Percentiles rank a stretch among this genome's conserved stretches.
These are phyloP conservation scores for Cygnus olor DNA, from an alignment of 2,797 vertebrate genomes.

Conservation along the genomic window DNA sequence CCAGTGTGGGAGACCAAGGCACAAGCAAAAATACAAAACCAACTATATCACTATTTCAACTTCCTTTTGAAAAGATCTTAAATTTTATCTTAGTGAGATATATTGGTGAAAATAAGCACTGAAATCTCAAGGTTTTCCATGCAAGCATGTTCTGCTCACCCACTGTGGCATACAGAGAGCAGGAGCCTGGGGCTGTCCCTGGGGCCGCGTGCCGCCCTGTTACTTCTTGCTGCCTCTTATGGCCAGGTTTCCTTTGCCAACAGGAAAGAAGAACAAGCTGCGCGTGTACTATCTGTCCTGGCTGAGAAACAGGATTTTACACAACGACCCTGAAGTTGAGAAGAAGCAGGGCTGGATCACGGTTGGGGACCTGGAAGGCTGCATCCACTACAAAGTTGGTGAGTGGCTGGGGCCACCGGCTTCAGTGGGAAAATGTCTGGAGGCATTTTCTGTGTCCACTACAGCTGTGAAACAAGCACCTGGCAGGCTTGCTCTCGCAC, in stretches of 20 bases:
- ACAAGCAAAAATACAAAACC: not conserved
- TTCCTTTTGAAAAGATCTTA: not conserved
- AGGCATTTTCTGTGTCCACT: not conserved
- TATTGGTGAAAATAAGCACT: not conserved
- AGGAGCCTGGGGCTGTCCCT: not conserved
- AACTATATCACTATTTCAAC: not conserved
- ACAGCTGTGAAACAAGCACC: not conserved
- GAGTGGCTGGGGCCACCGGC: constrained; percentile 50
- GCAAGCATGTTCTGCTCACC: not conserved
- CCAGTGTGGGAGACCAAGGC: not conserved
- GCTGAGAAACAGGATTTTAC: constrained; percentile 96
- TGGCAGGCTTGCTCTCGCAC: not conserved
- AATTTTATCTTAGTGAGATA: not conserved
- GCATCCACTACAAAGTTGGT: constrained; percentile 99
- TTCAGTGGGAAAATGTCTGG: not conserved
- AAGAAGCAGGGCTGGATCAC: constrained; percentile 99
- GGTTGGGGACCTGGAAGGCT: constrained; percentile 95
- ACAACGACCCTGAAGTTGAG: constrained; percentile 98
- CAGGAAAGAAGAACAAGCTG: constrained; percentile 98
- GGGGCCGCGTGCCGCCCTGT: not conserved
- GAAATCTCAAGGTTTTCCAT: not conserved
- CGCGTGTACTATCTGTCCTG: constrained; percentile 98
- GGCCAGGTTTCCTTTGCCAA: not conserved
- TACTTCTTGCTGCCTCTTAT: not conserved
- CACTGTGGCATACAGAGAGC: not conserved